Base-by-base conservation (phyloP, 1,140 invertebrate genomes). In the Neodiprion fabricii region DNA sequence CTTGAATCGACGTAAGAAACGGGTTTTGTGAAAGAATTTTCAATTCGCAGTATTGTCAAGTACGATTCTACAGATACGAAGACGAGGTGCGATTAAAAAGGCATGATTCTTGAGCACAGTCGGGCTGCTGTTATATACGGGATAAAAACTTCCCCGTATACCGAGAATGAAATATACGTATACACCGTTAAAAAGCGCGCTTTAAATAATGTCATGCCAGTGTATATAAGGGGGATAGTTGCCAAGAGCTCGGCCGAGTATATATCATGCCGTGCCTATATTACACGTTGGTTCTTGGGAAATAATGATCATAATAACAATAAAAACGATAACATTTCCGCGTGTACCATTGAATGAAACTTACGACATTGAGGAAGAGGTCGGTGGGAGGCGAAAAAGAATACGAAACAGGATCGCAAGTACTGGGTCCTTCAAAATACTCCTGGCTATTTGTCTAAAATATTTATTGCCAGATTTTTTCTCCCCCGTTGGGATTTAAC, bases 271-370 rank as follows among this genome's bases (percentile, higher is more conserved):
- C 53, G 53, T 61, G 53, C 53, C 53, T 17, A 61, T 61, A 61
- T 61, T 61, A 61, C n/a, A 61, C 53, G 53, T 17, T 61, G 53
- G 53, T 61, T 61, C 53, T 61, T 17, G 53, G 53, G 53, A 61
- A 61, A 61, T 61, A 61, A 61, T 61, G n/a, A 61, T 61, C 5
- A 61, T 14, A 61, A 61, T 61, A 61, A 61, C 53, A 61, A 61
- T 61, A 61, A 61, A 61, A 61, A 61, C 53, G 53, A 61, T 61
- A 61, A 61, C 9, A 61, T 61, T 61, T 61, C n/a, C 53, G n/a
- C 53, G 53, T 61, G 53, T 61, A 61, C n/a, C 53, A 61, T 61
- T 61, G 53, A 9, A 61, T 9, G n/a, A 61, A 17, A 7, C 53
- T 61, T 61, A 61, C 53, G 53, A 61, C 53, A 61, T 61, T 12